Base-by-base conservation (phyloP, 2,888 invertebrate species). In the Aporophyla lueneburgensis region DNA sequence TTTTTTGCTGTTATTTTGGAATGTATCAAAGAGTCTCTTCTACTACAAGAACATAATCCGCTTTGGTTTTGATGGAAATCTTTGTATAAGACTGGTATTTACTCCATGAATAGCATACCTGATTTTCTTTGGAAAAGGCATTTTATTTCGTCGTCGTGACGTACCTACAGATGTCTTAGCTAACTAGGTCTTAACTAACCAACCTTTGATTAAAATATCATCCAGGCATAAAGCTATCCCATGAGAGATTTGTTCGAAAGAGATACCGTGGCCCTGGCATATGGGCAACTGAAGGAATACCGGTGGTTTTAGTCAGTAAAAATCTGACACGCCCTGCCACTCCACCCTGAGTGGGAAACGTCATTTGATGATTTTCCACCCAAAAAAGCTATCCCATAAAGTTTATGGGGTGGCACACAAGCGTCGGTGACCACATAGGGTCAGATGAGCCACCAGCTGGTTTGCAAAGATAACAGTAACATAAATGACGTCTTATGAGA, bases 11-110 rank as follows among this genome's bases (percentile, higher is more conserved):
- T 49, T 65, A 0, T n/a, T 69, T 27, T 58, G 40, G 16, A 81
- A 46, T 59, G 46, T 51, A 49, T 66, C 49, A 80, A 81, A 74
- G 58, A 40, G 58, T 59, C n/a, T n/a, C n/a, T 69, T 69, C 58
- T 77, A 70, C 69, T 70, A 61, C 14, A 56, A 76, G 58, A 73
- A 73, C 43, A 5, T 46, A 65, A 79, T 68, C 77, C 66, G 49
- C 43, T 82, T 82, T 67, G 66, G 78, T 56, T 68, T 51, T 66
- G 33, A 49, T 68, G 6, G n/a, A 59, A 58, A n/a, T 56, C 5
- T 49, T 33, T 76, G 5, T 43, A 33, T n/a, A 12, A 5, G 0
- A 49, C n/a, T 53, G 10, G 3, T 66, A 58, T 75, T 68, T 46
- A 51, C 10, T 43, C 5, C 9, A 1, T 43, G 6, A 24, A 56